Base-by-base conservation (phyloP, 2,888 invertebrate genomes). In the Yponomeuta evonymella region DNA sequence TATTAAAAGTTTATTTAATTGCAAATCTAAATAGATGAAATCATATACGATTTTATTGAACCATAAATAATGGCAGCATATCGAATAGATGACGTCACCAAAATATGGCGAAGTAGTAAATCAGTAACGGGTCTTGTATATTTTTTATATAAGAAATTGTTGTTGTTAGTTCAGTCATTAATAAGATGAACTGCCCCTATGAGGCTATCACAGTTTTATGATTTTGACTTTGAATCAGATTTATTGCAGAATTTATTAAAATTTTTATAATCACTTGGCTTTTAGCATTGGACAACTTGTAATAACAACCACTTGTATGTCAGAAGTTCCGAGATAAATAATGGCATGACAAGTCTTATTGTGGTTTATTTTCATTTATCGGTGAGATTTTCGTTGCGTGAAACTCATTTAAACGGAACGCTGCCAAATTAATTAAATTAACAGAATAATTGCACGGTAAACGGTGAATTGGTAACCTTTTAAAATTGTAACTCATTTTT, bases 371-470 rank as follows among this genome's bases (percentile, higher is more conserved):
- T 64, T 64, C 10, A 30, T 9, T 64, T 64, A 64, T 23, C 64
- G n/a, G 64, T 64, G 3, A 64, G 29, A 11, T 11, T 23, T 10
- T 64, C n/a, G n/a, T 64, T 64, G 9, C 29, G n/a, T 10, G 64
- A 64, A 64, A 30, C n/a, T 29, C 2, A 64, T 64, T 64, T 64
- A 3, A 64, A 29, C 51, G 51, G 51, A 58, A 58, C 51, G 51
- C 15, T 58, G 51, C 51, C 51, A 58, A 58, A 64, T 23, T 64
- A 64, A 64, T 64, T 29, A 64, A 64, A 58, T 65, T 29, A 67
- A 36, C 67, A 15, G 67, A 48, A 11, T 43, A 43, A 67, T 67
- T 67, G 67, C 67, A 15, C n/a, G n/a, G 48, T 67, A 30, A 65
- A 58, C 51, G 51, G 51, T 58, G 15, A 58, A 58, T 58, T 15